Base-by-base conservation (phyloP, 2,888 invertebrate species). In the Caenorhabditis sp. region DNA sequence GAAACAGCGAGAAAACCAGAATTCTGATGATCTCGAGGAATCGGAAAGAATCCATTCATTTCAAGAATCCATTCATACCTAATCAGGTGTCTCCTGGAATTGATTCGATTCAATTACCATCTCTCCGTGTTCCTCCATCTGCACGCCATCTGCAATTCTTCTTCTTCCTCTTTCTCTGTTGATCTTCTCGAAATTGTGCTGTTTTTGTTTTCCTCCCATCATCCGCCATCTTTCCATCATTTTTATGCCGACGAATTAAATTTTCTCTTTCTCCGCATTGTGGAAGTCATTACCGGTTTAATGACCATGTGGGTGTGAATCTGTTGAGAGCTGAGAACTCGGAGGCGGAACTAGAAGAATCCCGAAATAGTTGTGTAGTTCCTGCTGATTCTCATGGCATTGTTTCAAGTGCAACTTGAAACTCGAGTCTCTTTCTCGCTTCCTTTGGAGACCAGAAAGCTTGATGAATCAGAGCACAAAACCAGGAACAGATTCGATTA, bases 1-100 rank as follows among this genome's bases (percentile, higher is more conserved):
- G 70, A 70, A 70, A 37, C 47, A 47, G 3, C 18, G 35, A 5
- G 28, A 28, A 26, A 20, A 35, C 55, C 55, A 37, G 53, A 44
- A 18, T 61, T 26, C 20, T 47, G 47, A 47, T 47, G 47, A 47
- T 47, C 47, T 20, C n/a, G n/a, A n/a, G n/a, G n/a, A n/a, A n/a
- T n/a, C n/a, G n/a, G n/a, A n/a, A n/a, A n/a, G n/a, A n/a, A n/a
- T n/a, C n/a, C n/a, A n/a, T n/a, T n/a, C n/a, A n/a, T n/a, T n/a
- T n/a, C n/a, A n/a, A n/a, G n/a, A n/a, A n/a, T n/a, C n/a, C n/a
- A n/a, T n/a, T n/a, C n/a, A n/a, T n/a, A n/a, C n/a, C n/a, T n/a
- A n/a, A n/a, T n/a, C n/a, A n/a, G n/a, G n/a, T n/a, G n/a, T n/a
- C n/a, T n/a, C n/a, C n/a, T n/a, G 9, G 32, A 32, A 32, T 32